Evolutionary conservation across 2,888 invertebrate genomes (phyloP).

Genomic region (Apamea epomidion): DNA sequence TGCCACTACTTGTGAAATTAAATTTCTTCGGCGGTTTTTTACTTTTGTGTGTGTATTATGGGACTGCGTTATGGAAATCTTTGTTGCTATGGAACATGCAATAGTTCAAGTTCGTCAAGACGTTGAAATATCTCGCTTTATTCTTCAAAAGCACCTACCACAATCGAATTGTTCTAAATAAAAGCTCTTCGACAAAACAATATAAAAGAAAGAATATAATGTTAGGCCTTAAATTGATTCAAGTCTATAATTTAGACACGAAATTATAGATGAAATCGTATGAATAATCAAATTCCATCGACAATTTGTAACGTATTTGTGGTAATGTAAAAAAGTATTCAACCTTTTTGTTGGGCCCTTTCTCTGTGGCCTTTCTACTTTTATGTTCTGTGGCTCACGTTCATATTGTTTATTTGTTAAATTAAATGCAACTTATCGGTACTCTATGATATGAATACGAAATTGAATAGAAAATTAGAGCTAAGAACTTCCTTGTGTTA

Average conservation of each 20-base stretch:
- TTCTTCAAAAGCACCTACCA: not conserved
- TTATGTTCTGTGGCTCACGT: slow-evolving; percentile 69
- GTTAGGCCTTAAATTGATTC: slow-evolving; percentile 68
- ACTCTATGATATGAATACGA: slow-evolving; percentile 10
- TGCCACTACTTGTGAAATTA: slow-evolving; percentile 5
- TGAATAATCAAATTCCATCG: slow-evolving; percentile 73
- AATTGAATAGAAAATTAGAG: slow-evolving; percentile 34
- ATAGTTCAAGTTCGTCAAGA: not conserved
- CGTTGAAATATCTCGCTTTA: not conserved
- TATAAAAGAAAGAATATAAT: slow-evolving; percentile 44
- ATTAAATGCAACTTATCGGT: slow-evolving; percentile 33
- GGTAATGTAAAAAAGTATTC: slow-evolving; percentile 75
- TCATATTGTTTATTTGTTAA: slow-evolving; percentile 62
- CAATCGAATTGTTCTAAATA: slow-evolving; percentile 30
- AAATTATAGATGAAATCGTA: slow-evolving; percentile 83
- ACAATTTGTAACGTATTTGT: slow-evolving; percentile 80
- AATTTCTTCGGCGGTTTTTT: slow-evolving; percentile 1
- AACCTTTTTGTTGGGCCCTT: slow-evolving; percentile 75
- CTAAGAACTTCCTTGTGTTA: slow-evolving; percentile 28
- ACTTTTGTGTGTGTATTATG: not conserved
- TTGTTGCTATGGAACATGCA: not conserved
- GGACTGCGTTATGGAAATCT: not conserved
- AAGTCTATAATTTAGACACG: slow-evolving; percentile 76
- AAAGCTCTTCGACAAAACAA: slow-evolving; percentile 45
- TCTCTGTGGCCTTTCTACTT: slow-evolving; percentile 82